Base-by-base conservation (phyloP, 37 sponge, comb jelly and placozoan genomes). In the Cladorhizidae sp. region DNA sequence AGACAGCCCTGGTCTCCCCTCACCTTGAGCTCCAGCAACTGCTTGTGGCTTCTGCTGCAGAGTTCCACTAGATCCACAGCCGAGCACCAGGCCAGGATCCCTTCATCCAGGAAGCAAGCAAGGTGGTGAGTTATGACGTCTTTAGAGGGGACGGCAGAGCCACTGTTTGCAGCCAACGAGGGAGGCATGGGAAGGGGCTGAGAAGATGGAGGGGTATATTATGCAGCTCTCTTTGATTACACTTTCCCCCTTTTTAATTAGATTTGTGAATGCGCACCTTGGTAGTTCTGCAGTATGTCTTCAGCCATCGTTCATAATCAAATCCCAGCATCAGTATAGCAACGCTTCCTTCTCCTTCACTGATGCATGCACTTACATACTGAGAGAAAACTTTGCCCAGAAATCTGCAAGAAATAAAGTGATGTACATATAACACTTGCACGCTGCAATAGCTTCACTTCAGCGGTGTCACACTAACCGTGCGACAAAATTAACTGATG, bases 371-470 rank as follows among this genome's bases (percentile, higher is more conserved):
- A 73, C 87, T 86, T 23, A 93, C 72, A 65, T 88, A 93, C 90
- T 87, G 83, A 20, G 93, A 88, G 29, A 93, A 35, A 26, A 74
- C 56, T 75, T 93, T 93, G 45, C 94, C 94, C 31, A 93, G 74
- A 64, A 93, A 86, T 68, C 94, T 89, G 43, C 40, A 72, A 42
- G 11, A 22, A 23, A n/a, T n/a, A n/a, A n/a, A n/a, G n/a, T n/a
- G 18, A 54, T 20, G 14, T 14, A 54, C 18, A 20, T 20, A 54
- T 18, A 18, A 54, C 18, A 54, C 14, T 20, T 54, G 14, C 14
- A 54, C 18, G 14, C 56, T 54, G 18, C 56, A 20, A 20, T 54
- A 35, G 31, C 8, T 37, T 11, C 32, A 8, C 65, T 23, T 64
- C 28, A 25, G 15, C 23, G 15, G 65, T 14, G 11, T 17, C 9